Evolutionary conservation across 1,140 invertebrate species (phyloP).

Genomic region (Coptotermes formosanus): DNA sequence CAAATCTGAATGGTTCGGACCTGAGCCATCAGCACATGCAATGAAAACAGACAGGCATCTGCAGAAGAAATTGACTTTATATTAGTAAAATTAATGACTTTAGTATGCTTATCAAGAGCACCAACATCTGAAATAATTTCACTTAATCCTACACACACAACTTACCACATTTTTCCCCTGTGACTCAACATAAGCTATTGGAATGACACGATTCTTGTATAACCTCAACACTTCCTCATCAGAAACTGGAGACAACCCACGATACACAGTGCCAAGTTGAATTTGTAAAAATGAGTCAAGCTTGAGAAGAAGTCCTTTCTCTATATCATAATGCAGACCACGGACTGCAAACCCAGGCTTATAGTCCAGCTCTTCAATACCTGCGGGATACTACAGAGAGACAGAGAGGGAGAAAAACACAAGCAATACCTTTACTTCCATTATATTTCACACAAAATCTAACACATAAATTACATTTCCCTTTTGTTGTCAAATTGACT

Average conservation of each 20-base stretch:
- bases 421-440: too few relatives aligned
- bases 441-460: too few relatives aligned
- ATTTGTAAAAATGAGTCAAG: constrained; percentile 96
- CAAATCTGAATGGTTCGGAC: too few relatives aligned
- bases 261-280: constrained; percentile 92
- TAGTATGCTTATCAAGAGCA: too few relatives aligned
- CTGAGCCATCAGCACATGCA: too few relatives aligned
- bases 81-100: too few relatives aligned
- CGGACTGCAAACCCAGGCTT: constrained; percentile 87
- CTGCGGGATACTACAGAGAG: constrained; percentile 80
- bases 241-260: constrained; percentile 75
- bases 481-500: too few relatives aligned
- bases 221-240: constrained; percentile 82
- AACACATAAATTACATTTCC: too few relatives aligned
- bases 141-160: background rate
- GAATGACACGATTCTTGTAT: constrained; percentile 84
- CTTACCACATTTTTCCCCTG: constrained; percentile 41
- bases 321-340: constrained; percentile 94
- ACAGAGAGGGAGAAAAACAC: too few relatives aligned
- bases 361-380: constrained; percentile 79
- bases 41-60: too few relatives aligned
- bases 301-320: constrained; percentile 92
- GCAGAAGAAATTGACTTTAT: too few relatives aligned
- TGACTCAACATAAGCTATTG: constrained; percentile 77
- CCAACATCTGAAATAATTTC: background rate